phyloP scores from a whole-genome alignment of 2,797 vertebrate genomes.

The Gymnopithys bicolor region DNA sequence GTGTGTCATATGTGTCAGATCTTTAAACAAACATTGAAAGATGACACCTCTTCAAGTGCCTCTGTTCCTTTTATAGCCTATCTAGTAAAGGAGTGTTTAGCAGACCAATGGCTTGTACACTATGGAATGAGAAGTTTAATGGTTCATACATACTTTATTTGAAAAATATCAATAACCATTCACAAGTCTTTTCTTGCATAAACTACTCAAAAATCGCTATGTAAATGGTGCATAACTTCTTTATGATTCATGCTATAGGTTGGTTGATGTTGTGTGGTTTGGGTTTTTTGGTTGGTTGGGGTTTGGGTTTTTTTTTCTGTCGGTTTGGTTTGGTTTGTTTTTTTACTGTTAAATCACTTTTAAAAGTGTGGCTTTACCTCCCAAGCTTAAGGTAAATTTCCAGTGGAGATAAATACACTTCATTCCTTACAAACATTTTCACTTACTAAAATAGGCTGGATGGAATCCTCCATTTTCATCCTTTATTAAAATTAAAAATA shows the following conservation, averaged over 20 bases:
- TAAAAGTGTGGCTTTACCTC: conserved; percentile 58
- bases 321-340: background rate
- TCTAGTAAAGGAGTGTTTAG: conserved; percentile 52
- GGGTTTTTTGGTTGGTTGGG: background rate
- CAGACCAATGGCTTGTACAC: conserved; percentile 66
- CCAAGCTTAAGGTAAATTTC: conserved; percentile 72
- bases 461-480: conserved; percentile 61
- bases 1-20: background rate
- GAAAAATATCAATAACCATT: conserved; percentile 79
- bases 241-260: conserved; percentile 63
- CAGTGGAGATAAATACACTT: conserved; percentile 70
- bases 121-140: conserved; percentile 74
- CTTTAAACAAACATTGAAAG: conserved; percentile 60
- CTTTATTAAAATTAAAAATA: conserved; percentile 72
- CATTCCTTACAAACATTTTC: conserved; percentile 63
- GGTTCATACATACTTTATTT: conserved; percentile 77
- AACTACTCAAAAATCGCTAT: conserved; percentile 71
- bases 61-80: conserved; percentile 64
- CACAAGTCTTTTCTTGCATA: conserved; percentile 72
- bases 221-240: conserved; percentile 76
- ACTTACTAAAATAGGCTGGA: conserved; percentile 61
- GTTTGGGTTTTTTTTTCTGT: too few species aligned
- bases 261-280: background rate
- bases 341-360: conserved; percentile 66
- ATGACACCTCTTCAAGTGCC: conserved; percentile 20